These are phyloP conservation scores for Ophion ventricosus DNA, from an alignment of 2,888 invertebrate genomes.

Conservation along the genomic window DNA sequence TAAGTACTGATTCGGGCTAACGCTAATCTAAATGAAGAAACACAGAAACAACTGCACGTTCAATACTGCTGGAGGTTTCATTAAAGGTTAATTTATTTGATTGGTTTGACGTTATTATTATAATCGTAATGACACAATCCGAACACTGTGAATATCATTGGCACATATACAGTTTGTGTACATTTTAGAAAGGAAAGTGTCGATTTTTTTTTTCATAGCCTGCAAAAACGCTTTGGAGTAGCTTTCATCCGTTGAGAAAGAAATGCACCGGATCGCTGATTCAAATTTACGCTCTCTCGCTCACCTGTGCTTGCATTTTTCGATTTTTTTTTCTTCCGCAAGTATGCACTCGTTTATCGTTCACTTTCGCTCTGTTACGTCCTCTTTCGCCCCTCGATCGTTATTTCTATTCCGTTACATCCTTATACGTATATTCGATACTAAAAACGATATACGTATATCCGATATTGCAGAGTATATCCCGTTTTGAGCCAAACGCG, in stretches of 20 bases:
- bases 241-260: conserved; percentile 24
- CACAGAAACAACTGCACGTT: too few relatives aligned
- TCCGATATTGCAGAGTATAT: conserved; percentile 1
- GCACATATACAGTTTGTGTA: too few relatives aligned
- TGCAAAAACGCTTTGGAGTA: conserved; percentile 14
- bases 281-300: conserved; percentile 53
- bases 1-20: too few relatives aligned
- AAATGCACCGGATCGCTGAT: conserved; percentile 46
- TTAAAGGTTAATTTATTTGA: too few relatives aligned
- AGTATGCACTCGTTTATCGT: conserved; percentile 32
- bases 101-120: too few relatives aligned
- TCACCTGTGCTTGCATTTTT: conserved; percentile 25
- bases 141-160: too few relatives aligned
- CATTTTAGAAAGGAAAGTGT: neutral
- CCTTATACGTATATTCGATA: conserved; percentile 11
- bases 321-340: conserved; percentile 35
- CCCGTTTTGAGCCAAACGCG: neutral
- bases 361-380: conserved; percentile 40
- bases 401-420: conserved; percentile 23
- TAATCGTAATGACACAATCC: too few relatives aligned
- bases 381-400: conserved; percentile 33
- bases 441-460: conserved; percentile 5
- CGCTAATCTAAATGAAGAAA: too few relatives aligned
- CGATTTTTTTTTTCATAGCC: neutral
- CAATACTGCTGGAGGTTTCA: too few relatives aligned